These are phyloP conservation scores for Halocynthia roretzi DNA, from an alignment of 23 tunicate species.

Conservation along the genomic window DNA sequence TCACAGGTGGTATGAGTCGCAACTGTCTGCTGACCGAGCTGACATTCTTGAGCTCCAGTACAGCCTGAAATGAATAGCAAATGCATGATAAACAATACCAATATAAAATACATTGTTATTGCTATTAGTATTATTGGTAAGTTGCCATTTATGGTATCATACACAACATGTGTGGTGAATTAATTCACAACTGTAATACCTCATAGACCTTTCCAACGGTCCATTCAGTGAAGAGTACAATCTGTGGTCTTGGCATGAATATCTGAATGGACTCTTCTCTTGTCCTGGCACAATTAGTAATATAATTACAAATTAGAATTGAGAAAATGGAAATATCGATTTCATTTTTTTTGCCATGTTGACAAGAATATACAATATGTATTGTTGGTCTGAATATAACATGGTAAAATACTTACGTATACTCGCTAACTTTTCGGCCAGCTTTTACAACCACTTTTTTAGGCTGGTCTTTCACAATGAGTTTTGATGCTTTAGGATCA, in stretches of 20 bases:
- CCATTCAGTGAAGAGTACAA: conserved; percentile 74
- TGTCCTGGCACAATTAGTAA: not conserved
- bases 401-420: conserved; percentile 34
- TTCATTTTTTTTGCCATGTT: not conserved
- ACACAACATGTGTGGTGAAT: not conserved
- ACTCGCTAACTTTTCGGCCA: conserved; percentile 38
- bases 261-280: conserved; percentile 43
- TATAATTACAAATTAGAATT: too few relatives aligned
- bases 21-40: conserved; percentile 62
- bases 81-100: not conserved
- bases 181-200: conserved; percentile 19
- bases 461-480: conserved; percentile 39
- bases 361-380: too few relatives aligned
- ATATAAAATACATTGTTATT: not conserved
- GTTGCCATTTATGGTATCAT: not conserved
- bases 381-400: not conserved
- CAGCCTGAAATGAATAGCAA: conserved; percentile 24
- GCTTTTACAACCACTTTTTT: conserved; percentile 41
- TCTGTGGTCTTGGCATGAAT: conserved; percentile 57
- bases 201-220: conserved; percentile 79
- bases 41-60: conserved; percentile 47
- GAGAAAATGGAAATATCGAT: not conserved
- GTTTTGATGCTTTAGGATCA: conserved; percentile 44
- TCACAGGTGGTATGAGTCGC: conserved; percentile 69
- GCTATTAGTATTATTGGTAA: too few relatives aligned